Evolutionary conservation across 2,888 invertebrate species (phyloP), one percentile per base, ranked within the genome.

Genomic region (Phlogophora meticulosa): DNA sequence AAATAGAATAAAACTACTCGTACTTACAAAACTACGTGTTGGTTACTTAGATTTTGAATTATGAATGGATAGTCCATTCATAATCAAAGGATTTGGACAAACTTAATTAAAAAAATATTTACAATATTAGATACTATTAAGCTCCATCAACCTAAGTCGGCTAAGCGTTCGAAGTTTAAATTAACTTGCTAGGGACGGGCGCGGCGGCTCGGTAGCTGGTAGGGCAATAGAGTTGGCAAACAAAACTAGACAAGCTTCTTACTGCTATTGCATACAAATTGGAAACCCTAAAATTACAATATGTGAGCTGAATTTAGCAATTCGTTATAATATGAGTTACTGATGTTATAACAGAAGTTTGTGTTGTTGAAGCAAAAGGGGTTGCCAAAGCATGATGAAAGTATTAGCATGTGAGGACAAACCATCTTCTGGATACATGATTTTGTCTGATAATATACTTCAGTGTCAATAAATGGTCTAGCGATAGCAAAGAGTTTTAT

Each of bases 91-190:
- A 57, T 57, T 57, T 9, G 24, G 20, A 24, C 5, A 11, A 76
- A 56, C 13, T 78, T 59, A 89, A 89, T 88, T 86, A 74, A 82
- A 88, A 89, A 89, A 89, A 86, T 82, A 84, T 87, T 88, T 86
- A 88, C 83, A 88, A 86, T 88, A 86, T 81, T 87, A n/a, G n/a
- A n/a, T n/a, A 89, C 88, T 87, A 88, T 88, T 85, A 88, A 88
- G 85, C 87, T 86, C 84, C 87, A 86, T 89, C 88, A 88, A 85
- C 80, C 82, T 88, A 89, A 91, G 87, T 88, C 88, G 88, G 90
- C 90, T 91, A 87, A 91, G 87, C 91, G 86, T 88, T 88, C 86
- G 87, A 92, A 93, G 92, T 92, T 93, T 92, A 92, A 93, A 93
- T 93, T 94, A 92, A 91, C 92, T 93, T 91, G 92, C 92, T 91